Evolutionary conservation across 2,797 vertebrate species (phyloP), one percentile per base, ranked within the genome.

Genomic region (Chelidonichthys spinosus): DNA sequence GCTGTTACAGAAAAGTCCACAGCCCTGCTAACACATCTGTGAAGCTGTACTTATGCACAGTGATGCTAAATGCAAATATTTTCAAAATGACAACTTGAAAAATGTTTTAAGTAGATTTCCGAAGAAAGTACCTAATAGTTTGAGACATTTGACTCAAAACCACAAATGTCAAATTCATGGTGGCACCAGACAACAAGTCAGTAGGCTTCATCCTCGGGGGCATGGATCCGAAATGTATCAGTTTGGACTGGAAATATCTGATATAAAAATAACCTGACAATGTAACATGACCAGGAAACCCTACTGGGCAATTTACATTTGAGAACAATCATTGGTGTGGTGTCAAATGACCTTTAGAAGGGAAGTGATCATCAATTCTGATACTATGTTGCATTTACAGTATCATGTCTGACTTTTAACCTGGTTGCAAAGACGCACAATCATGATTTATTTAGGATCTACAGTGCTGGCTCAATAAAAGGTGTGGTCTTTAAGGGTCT

Each of bases 381-480:
- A 54, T 1, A 7, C 11, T 6, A 47, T 43, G 4, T 1, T 61
- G 49, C 47, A 69, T 35, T 47, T n/a, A 37, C 2, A 36, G 13
- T 1, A 44, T 43, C n/a, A 32, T 43, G 17, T 67, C 49, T 64
- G 36, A 76, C 25, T 49, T 74, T 49, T 39, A 59, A 82, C 52
- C 55, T 50, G 39, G 37, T 74, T 33, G 15, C 46, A 68, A 74
- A 85, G 15, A 62, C 47, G 59, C 64, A 56, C 40, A 44, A n/a
- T 70, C 60, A 70, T 66, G 58, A 56, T 46, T 55, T 72, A 55
- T 63, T 13, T 55, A 52, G 14, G 25, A 25, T 35, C 7, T 53
- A 47, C 36, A 69, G 59, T 49, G 60, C 62, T 73, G 40, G 15
- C 69, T 63, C 37, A 63, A 65, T 69, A 65, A 61, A 65, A 82